Evolutionary conservation across 2,888 invertebrate genomes (phyloP), one percentile per base, ranked within the genome.

Genomic region (Patella ulyssiponensis): DNA sequence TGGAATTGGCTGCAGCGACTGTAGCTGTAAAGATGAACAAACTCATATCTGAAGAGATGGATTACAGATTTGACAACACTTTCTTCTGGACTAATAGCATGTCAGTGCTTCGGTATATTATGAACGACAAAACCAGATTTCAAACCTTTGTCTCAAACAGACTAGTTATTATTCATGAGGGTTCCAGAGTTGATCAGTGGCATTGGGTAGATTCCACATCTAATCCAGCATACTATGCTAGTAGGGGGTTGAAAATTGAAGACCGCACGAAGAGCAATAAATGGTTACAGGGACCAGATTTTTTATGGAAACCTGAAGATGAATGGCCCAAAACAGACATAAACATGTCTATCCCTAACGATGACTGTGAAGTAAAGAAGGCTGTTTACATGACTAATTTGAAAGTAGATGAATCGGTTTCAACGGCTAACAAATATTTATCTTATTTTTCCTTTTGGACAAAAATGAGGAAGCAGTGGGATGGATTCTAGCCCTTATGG

Each of bases 31-130:
- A 72, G 64, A 33, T 79, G 12, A 69, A 74, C 54, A 53, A 12
- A 20, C n/a, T 81, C 12, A 73, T 82, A 52, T 23, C 73, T n/a
- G 15, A 69, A 64, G 79, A 81, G 56, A 53, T 79, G 9, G 73
- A n/a, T n/a, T n/a, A n/a, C n/a, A n/a, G n/a, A n/a, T n/a, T n/a
- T n/a, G n/a, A n/a, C n/a, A n/a, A n/a, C n/a, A n/a, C n/a, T n/a
- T n/a, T n/a, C n/a, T n/a, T n/a, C n/a, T n/a, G n/a, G n/a, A n/a
- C n/a, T n/a, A n/a, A n/a, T n/a, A n/a, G n/a, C n/a, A n/a, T n/a
- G n/a, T n/a, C n/a, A n/a, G n/a, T n/a, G n/a, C n/a, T n/a, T n/a
- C n/a, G n/a, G n/a, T n/a, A n/a, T n/a, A n/a, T n/a, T n/a, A n/a
- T n/a, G n/a, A n/a, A n/a, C 77, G 17, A 76, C 56, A 23, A 15